A percentile compares a stretch with the other conserved stretches of the same genome.
Conservation (phyloP, 2,797 vertebrate genomes). For the Catamblyrhynchus diadema region DNA sequence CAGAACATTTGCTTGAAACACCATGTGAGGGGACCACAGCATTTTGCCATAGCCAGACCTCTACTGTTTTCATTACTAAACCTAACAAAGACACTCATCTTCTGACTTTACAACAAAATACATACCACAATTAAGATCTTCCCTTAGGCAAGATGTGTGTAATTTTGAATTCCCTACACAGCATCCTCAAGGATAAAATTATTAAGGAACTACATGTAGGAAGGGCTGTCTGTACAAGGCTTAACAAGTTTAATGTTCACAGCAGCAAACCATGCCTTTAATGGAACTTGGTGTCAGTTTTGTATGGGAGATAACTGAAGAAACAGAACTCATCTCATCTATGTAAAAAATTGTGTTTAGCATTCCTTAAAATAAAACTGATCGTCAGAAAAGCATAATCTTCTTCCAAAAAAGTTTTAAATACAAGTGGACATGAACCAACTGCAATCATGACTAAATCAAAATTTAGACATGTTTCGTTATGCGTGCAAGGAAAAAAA, state of each 20-base stretch:
- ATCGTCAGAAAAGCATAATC: not conserved
- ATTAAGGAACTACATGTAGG: not conserved
- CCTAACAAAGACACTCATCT: not conserved
- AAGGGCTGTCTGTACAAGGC: not conserved
- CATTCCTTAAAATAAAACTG: not conserved
- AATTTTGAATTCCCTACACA: not conserved
- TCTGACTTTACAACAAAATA: not conserved
- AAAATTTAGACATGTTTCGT: fast-evolving
- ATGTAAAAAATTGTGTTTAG: not conserved
- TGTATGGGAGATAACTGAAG: not conserved
- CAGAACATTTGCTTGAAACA: not conserved
- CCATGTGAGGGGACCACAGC: not conserved
- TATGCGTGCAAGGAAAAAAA: not conserved
- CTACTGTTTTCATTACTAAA: not conserved
- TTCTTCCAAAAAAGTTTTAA: not conserved
- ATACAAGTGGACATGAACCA: not conserved
- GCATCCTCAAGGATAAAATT: not conserved
- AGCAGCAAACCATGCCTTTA: not conserved
- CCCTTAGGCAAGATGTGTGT: not conserved
- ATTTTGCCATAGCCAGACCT: not conserved
- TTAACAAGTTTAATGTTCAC: not conserved
- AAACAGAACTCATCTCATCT: not conserved
- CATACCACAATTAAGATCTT: not conserved
- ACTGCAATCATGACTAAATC: not conserved
- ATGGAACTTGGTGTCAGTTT: not conserved